Conservation (phyloP, 2,888 invertebrate genomes). For the Lasioglossum pauxillum region DNA sequence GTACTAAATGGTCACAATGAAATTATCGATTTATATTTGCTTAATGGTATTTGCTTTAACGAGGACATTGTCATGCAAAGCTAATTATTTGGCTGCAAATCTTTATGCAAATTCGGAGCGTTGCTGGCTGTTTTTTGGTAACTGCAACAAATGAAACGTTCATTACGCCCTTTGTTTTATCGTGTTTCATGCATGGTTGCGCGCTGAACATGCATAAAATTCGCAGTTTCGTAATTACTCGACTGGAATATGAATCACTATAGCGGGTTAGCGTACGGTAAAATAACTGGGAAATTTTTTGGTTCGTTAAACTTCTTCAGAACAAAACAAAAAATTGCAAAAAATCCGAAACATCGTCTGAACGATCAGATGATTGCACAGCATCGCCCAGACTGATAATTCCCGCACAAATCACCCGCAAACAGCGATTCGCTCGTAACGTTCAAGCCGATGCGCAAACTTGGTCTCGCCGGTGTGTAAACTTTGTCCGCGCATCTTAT, state of each 20-base stretch:
- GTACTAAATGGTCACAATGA: not conserved
- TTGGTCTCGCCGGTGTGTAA: slow-evolving; percentile 31
- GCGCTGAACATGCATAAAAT: not conserved
- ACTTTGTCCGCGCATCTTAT: slow-evolving; percentile 30
- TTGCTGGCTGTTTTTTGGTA: not conserved
- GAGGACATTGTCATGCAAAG: not conserved
- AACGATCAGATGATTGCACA: not conserved
- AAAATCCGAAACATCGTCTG: not conserved
- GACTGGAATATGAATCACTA: not conserved
- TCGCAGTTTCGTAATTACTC: not conserved
- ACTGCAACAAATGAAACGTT: not conserved
- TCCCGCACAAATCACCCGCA: slow-evolving; percentile 1
- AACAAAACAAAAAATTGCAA: not conserved
- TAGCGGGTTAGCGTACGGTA: not conserved
- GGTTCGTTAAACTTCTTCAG: not conserved
- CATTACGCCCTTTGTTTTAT: not conserved
- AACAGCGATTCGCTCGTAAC: not conserved
- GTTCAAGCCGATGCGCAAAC: slow-evolving; percentile 34
- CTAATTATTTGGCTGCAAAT: not conserved
- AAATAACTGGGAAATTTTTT: not conserved
- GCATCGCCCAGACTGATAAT: not conserved
- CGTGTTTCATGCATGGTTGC: not conserved
- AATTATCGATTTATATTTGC: not conserved
- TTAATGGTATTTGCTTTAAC: not conserved
- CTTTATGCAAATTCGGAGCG: not conserved